Conservation (phyloP, 1,140 invertebrate species). For the Ericerus pela region DNA sequence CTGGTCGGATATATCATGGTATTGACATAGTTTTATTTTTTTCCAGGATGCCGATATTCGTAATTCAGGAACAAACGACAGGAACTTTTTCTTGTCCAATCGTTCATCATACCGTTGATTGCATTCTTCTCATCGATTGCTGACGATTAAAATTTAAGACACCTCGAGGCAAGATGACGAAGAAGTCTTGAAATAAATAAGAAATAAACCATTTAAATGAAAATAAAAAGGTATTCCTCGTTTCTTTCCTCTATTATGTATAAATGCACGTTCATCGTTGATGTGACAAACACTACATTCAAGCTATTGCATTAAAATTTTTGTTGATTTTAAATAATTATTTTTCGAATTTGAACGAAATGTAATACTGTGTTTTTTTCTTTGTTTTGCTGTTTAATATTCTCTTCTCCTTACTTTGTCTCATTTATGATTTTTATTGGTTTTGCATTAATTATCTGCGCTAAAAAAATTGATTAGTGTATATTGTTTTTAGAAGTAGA, state of each 20-base stretch:
- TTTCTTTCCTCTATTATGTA: background rate
- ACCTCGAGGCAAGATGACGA: too few relatives aligned
- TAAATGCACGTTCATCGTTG: background rate
- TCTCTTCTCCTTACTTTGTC: background rate
- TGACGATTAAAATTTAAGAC: too few relatives aligned
- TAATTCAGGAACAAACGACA: background rate
- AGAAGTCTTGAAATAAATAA: too few relatives aligned
- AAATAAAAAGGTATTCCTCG: too few relatives aligned
- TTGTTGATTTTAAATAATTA: background rate
- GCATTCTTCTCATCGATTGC: background rate
- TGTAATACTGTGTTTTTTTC: constrained; percentile 9
- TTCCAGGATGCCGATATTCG: background rate
- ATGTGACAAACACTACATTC: constrained; percentile 1
- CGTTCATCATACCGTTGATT: background rate
- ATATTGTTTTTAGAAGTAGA: constrained; percentile 6
- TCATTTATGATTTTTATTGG: constrained; percentile 4
- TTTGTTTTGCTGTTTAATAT: constrained; percentile 1
- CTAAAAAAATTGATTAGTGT: constrained; percentile 9
- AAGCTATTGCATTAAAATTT: background rate
- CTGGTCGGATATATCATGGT: too few relatives aligned
- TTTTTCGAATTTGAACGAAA: constrained; percentile 2
- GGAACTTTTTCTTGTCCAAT: constrained; percentile 3
- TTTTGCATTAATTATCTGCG: background rate
- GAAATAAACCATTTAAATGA: too few relatives aligned
- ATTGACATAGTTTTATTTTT: too few relatives aligned